A percentile compares a stretch with the other conserved stretches of the same genome.
These are phyloP conservation scores for Ceryle rudis DNA, from an alignment of 2,797 vertebrate species.

Conservation along the genomic window DNA sequence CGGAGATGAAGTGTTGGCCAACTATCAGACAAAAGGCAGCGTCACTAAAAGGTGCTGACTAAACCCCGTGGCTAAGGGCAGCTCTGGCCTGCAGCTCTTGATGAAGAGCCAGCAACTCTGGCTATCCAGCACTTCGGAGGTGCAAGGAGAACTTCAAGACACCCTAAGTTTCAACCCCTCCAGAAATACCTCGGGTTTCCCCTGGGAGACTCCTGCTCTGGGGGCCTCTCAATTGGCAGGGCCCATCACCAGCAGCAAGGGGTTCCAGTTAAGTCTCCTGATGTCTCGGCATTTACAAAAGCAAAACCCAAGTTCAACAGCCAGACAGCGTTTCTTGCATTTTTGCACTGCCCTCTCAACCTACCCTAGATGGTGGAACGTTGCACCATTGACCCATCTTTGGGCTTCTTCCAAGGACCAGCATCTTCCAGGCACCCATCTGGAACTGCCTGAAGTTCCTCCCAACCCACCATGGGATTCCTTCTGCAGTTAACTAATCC, in stretches of 20 bases:
- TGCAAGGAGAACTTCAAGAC: neutral
- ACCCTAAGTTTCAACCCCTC: neutral
- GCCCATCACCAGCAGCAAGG: neutral
- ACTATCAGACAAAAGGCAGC: neutral
- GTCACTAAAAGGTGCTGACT: neutral
- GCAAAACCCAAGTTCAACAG: neutral
- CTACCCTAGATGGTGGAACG: neutral
- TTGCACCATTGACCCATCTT: neutral
- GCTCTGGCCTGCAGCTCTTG: rapidly evolving
- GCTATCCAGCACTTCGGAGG: neutral
- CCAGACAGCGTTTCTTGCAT: neutral
- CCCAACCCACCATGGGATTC: neutral
- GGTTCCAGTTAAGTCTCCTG: neutral
- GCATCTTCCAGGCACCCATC: neutral
- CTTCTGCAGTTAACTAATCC: neutral
- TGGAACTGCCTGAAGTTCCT: neutral
- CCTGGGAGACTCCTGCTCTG: neutral
- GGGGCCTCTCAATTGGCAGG: neutral
- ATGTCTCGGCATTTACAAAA: neutral
- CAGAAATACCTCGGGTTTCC: neutral
- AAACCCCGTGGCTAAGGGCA: too few species aligned
- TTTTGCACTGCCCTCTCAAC: neutral
- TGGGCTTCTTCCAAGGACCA: neutral
- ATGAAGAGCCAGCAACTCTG: neutral
- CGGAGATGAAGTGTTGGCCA: neutral